These are phyloP conservation scores for Chrysocyon brachyurus DNA, from an alignment of 2,797 vertebrate species.

Conservation along the genomic window DNA sequence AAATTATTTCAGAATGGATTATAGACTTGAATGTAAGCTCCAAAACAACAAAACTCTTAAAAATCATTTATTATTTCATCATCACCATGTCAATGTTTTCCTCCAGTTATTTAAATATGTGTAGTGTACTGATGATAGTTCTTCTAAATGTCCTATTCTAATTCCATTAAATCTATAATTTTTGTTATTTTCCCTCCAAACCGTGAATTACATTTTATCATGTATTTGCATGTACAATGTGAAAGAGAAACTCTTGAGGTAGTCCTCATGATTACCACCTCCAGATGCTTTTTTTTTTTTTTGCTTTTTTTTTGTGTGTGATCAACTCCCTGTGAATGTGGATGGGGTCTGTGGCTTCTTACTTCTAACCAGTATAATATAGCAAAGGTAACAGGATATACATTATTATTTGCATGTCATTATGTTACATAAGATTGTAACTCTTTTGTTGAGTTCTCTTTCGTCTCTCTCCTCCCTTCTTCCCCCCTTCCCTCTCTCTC, in stretches of 20 bases:
- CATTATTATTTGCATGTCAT: neutral
- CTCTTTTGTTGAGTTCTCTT: neutral
- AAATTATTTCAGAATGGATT: neutral
- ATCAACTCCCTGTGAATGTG: neutral
- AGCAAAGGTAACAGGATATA: neutral
- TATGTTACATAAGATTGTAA: neutral
- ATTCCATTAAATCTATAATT: neutral
- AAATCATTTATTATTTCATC: neutral
- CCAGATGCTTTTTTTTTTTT: neutral
- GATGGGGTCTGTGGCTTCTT: neutral
- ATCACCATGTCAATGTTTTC: neutral
- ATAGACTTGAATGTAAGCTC: neutral
- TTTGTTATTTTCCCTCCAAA: neutral
- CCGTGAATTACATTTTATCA: neutral
- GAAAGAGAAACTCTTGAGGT: neutral
- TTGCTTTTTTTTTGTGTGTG: neutral
- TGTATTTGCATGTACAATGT: neutral
- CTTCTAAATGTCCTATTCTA: neutral
- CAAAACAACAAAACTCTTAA: neutral
- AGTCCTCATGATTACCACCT: neutral
- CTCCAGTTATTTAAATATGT: neutral
- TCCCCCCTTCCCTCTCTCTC: no score
- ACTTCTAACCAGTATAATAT: neutral
- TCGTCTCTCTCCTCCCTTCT: neutral
- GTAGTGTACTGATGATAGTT: neutral